Evolutionary conservation across 2,113 vertebrate genomes (phyloP).

Genomic region (Elaphurus davidianus): DNA sequence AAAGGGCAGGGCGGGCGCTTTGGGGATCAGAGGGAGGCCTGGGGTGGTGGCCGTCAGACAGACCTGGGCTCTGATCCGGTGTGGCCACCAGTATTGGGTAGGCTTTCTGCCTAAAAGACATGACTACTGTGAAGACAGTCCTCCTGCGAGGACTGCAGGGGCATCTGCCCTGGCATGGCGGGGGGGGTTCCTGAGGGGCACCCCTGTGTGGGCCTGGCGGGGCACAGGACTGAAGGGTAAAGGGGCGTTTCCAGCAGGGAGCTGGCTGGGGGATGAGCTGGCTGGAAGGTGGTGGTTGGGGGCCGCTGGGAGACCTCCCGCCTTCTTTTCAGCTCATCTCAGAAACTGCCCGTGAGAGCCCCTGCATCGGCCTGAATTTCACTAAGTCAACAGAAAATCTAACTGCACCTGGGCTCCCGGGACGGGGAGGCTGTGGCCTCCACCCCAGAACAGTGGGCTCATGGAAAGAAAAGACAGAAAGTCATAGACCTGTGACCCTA

Average conservation of each 20-base stretch:
- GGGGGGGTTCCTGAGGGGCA: background rate
- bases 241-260: fast-evolving
- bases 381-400: background rate
- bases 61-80: background rate
- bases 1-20: background rate
- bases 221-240: background rate
- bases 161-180: fast-evolving
- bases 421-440: background rate
- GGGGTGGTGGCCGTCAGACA: background rate
- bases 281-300: background rate
- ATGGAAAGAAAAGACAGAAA: background rate
- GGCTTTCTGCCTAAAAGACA: background rate
- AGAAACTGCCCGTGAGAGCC: background rate
- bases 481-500: background rate
- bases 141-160: background rate
- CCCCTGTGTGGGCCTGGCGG: background rate
- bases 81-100: background rate
- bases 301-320: background rate
- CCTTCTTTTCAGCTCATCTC: background rate
- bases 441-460: background rate
- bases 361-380: background rate
- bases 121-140: background rate
- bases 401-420: background rate
- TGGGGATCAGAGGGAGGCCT: background rate
- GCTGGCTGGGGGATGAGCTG: background rate